Conservation (phyloP, 2,888 invertebrate genomes). For the Lissonota sp. region DNA sequence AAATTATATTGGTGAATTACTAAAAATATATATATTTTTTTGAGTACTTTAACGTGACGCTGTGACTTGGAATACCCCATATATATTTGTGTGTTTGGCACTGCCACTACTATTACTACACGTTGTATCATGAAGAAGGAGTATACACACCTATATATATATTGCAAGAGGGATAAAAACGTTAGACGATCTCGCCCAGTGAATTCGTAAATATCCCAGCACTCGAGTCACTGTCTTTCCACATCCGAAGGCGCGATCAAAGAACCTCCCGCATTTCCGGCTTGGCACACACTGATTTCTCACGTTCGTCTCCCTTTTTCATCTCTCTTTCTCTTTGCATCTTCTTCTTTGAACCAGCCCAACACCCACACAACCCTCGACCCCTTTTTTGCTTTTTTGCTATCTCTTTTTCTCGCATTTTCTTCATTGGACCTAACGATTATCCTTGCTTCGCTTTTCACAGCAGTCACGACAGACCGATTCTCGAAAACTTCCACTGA, state of each 20-base stretch:
- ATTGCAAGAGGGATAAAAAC: slow-evolving; percentile 36
- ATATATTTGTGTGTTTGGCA: neutral
- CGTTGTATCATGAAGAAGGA: slow-evolving; percentile 1
- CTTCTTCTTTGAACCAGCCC: slow-evolving; percentile 15
- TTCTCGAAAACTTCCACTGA: slow-evolving; percentile 70
- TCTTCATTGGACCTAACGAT: slow-evolving; percentile 54
- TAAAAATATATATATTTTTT: no score
- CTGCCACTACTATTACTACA: slow-evolving; percentile 12
- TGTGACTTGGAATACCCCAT: no score
- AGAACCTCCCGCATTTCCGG: slow-evolving; percentile 51
- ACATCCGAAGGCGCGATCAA: slow-evolving; percentile 57
- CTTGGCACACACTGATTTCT: slow-evolving; percentile 59
- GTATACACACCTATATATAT: neutral
- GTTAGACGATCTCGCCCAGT: slow-evolving; percentile 35
- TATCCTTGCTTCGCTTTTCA: slow-evolving; percentile 70
- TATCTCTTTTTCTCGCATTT: neutral
- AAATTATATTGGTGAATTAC: no score
- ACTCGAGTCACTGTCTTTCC: slow-evolving; percentile 57
- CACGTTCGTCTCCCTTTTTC: slow-evolving; percentile 28
- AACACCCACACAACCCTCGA: neutral
- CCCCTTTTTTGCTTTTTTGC: neutral
- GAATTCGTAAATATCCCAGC: slow-evolving; percentile 63
- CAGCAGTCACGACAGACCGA: slow-evolving; percentile 69
- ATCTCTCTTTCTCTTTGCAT: neutral
- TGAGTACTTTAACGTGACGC: no score